Conservation (phyloP, 2,888 invertebrate species). For the Trichogramma dendrolimi region DNA sequence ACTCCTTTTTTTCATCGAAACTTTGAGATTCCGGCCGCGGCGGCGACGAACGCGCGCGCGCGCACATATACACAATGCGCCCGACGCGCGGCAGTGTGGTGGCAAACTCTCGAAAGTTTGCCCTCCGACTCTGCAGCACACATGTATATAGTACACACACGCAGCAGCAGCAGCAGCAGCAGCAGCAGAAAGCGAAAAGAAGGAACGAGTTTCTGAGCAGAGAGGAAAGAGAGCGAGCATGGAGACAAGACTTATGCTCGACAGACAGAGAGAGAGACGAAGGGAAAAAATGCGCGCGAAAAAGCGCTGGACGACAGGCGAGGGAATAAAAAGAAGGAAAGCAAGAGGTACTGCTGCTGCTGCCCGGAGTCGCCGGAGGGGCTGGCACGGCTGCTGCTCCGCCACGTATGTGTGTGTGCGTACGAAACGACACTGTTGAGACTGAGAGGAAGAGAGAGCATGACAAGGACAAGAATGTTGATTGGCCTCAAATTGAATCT, state of each 20-base stretch:
- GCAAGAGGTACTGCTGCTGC: background rate
- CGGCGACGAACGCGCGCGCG: slow-evolving; percentile 1
- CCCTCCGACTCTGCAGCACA: background rate
- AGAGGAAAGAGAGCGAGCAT: background rate
- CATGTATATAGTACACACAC: slow-evolving; percentile 5
- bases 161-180: slow-evolving; percentile 7
- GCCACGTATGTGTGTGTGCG: background rate
- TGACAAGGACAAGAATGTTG: slow-evolving; percentile 47
- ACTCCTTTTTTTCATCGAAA: slow-evolving; percentile 23
- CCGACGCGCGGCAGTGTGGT: background rate
- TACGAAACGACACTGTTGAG: slow-evolving; percentile 9
- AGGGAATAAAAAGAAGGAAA: slow-evolving; percentile 16
- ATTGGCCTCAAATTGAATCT: slow-evolving; percentile 50
- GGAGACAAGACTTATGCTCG: slow-evolving; percentile 25
- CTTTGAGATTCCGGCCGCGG: slow-evolving; percentile 22
- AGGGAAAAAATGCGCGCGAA: slow-evolving; percentile 35
- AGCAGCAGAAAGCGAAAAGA: background rate
- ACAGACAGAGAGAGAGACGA: slow-evolving; percentile 33
- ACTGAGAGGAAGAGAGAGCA: slow-evolving; percentile 32
- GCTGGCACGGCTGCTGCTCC: too few relatives aligned
- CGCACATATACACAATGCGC: background rate
- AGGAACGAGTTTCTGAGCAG: background rate
- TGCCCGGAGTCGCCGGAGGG: too few relatives aligned
- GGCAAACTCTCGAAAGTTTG: background rate
- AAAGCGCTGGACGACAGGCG: slow-evolving; percentile 33